phyloP scores from a whole-genome alignment of 2,888 invertebrate genomes.

The Linnaemya tessellans region DNA sequence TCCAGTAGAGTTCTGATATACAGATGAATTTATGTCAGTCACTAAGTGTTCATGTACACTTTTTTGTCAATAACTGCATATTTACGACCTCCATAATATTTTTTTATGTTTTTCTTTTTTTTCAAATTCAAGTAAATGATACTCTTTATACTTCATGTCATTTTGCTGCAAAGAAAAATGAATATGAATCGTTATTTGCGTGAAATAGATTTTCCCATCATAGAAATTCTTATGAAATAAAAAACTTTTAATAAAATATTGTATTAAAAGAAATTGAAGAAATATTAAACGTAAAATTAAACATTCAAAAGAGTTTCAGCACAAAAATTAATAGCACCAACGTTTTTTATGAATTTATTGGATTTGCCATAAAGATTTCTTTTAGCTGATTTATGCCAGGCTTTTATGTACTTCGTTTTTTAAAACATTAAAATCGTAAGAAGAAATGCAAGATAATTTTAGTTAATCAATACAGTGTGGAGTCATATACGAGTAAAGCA shows the following conservation, averaged over 20 bases:
- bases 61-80: conserved; percentile 25
- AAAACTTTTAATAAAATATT: background rate
- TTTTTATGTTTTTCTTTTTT: background rate
- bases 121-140: conserved; percentile 16
- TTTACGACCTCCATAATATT: conserved; percentile 12
- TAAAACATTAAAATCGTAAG: no score
- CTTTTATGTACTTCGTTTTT: no score
- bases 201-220: conserved; percentile 15
- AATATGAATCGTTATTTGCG: conserved; percentile 17
- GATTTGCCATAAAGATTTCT: background rate
- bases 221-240: background rate
- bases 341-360: background rate
- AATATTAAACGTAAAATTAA: conserved; percentile 9
- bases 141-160: conserved; percentile 28
- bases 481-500: no score
- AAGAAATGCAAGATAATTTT: no score
- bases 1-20: conserved; percentile 14
- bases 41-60: conserved; percentile 11
- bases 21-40: conserved; percentile 47
- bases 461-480: no score
- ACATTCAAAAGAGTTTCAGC: background rate
- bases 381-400: background rate
- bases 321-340: background rate
- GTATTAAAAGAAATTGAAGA: background rate
- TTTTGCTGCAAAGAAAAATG: conserved; percentile 1